These are phyloP conservation scores for Baronia brevicornis DNA, from an alignment of 2,888 invertebrate species.

Conservation along the genomic window DNA sequence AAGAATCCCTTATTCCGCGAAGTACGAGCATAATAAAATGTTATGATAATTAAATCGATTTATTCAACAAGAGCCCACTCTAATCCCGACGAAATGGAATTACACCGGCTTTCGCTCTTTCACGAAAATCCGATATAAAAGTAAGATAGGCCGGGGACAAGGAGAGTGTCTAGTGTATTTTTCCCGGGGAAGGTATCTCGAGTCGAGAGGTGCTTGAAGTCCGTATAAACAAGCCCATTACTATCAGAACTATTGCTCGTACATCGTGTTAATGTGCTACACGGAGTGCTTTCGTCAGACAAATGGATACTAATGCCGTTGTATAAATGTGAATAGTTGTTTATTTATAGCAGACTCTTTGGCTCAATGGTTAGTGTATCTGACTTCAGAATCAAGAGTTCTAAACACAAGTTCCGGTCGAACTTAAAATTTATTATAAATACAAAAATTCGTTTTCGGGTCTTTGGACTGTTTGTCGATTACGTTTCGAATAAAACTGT, in stretches of 20 bases:
- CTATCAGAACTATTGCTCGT: slow-evolving; percentile 57
- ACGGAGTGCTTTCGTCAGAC: slow-evolving; percentile 37
- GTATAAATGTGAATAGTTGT: slow-evolving; percentile 17
- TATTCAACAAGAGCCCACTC: slow-evolving; percentile 44
- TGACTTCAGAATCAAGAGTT: slow-evolving; percentile 6
- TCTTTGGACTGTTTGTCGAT: too few species aligned
- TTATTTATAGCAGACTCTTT: slow-evolving; percentile 17
- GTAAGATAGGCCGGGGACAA: slow-evolving; percentile 25
- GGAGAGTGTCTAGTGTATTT: slow-evolving; percentile 29
- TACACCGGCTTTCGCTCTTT: slow-evolving; percentile 34
- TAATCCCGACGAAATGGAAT: slow-evolving; percentile 53
- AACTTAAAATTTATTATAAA: neutral
- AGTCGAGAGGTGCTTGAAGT: slow-evolving; percentile 36
- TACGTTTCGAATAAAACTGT: too few species aligned
- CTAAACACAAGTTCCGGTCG: slow-evolving; percentile 4
- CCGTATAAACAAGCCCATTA: slow-evolving; percentile 63
- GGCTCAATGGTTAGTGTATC: too few species aligned
- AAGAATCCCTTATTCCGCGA: slow-evolving; percentile 12
- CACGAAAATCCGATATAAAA: slow-evolving; percentile 37
- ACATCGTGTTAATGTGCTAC: slow-evolving; percentile 55
- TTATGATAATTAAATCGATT: slow-evolving; percentile 40
- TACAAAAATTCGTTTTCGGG: too few species aligned
- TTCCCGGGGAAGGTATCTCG: slow-evolving; percentile 26
- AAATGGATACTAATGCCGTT: slow-evolving; percentile 31
- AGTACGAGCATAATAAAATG: slow-evolving; percentile 10